Base-by-base conservation (phyloP, 1,140 invertebrate genomes). In the Drosophila athabasca region DNA sequence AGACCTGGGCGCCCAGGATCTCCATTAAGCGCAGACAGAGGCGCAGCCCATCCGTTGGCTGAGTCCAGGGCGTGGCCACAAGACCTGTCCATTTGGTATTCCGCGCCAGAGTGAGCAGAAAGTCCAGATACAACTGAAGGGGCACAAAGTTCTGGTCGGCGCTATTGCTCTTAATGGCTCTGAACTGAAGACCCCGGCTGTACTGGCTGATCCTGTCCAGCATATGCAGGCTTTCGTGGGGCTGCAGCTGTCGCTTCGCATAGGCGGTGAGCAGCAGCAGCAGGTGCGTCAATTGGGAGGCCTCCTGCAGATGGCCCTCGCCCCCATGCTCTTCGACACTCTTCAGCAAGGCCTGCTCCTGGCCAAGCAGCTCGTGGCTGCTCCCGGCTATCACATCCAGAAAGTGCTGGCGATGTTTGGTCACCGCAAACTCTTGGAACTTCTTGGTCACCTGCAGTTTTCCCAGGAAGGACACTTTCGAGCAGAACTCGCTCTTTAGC, bases 221-320 rank as follows among this genome's bases (percentile, higher is more conserved):
- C 41, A 90, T 77, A 9, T 79, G 48, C 6, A 84, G 31, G 29
- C 76, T 76, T 13, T 91, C 87, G 0, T 41, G 6, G 0, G 81
- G 50, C 2, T 15, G 52, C 0, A 79, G 52, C 0, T 65, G 48
- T 6, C 72, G 53, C 22, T 78, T 82, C 0, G 90, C 50, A 26
- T 67, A 91, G 2, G 83, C 90, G 0, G 90, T 91, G 6, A 91
- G 60, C n/a, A 91, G 57, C 2, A 91, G 29, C 1, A 91, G 50
- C 7, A 91, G 51, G n/a, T 91, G 83, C 1, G 87, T 79, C 3
- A 91, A 44, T 17, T 83, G 75, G 4, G 71, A 43, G 6, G 82
- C 68, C 26, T 76, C 66, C 22, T 59, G 72, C 6, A 91, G 31
- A 15, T 66, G 82, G 1, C 6, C 24, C 0, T 62, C 50, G 9